Evolutionary conservation across 2,888 invertebrate genomes (phyloP), one percentile per base, ranked within the genome.

Genomic region (Netelia virgata): DNA sequence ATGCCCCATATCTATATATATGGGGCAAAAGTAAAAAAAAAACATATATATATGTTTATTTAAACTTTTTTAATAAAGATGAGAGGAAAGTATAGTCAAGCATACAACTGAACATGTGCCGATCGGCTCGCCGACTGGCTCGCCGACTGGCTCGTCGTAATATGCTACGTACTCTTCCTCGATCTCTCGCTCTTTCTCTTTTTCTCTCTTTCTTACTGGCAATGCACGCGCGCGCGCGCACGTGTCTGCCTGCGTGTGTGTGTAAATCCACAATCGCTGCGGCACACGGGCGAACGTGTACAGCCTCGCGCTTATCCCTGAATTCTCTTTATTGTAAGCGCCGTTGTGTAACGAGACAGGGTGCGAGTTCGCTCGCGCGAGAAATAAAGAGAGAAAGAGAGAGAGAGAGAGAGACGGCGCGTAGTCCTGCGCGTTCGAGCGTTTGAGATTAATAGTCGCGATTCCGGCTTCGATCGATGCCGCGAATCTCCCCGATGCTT

Each of bases 361-460:
- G 76, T 72, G 69, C 69, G 61, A 36, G 50, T 50, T 47, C 28
- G 28, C 28, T 20, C 59, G 6, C 1, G 23, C 20, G 23, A 50
- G 50, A 50, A 50, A 43, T 16, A 28, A 50, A 28, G 10, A 18
- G 69, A 16, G 47, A 23, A 1, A 76, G 76, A 41, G 76, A 66
- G 53, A 66, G 66, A 66, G 66, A 76, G 41, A 76, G 55, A 66
- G 55, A 66, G 66, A 16, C 28, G 23, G 63, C 70, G 59, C 43
- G 18, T 55, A 43, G 68, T 61, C 36, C 28, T 66, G 68, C 57
- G 72, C 80, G 68, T 76, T 78, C 81, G 77, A 72, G 74, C 83
- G 79, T 82, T 83, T 83, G 75, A 85, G 79, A 85, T 85, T 69
- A 73, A 86, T 74, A 80, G 80, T 68, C 80, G 73, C 73, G 74